These are phyloP conservation scores for Gallinago paraguaiae DNA, from an alignment of 2,113 vertebrate genomes.

Conservation along the genomic window DNA sequence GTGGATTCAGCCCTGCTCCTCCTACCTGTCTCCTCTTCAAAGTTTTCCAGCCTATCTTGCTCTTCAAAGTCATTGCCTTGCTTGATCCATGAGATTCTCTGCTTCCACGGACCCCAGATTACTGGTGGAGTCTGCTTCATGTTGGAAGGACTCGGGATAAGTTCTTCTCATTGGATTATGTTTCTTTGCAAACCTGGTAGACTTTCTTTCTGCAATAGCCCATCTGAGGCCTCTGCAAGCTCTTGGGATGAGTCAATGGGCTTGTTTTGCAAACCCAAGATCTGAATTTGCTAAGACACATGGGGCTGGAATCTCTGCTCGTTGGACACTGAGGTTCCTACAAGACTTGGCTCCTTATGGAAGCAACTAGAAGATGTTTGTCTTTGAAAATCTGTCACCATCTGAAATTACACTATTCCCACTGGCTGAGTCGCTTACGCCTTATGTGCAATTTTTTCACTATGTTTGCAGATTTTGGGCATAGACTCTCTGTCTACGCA, in stretches of 20 bases:
- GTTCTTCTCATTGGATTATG: background rate
- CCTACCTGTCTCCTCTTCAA: background rate
- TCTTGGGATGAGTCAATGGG: background rate
- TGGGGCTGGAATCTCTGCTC: background rate
- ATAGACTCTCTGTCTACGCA: background rate
- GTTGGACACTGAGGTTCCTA: background rate
- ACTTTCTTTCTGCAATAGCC: background rate
- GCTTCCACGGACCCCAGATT: background rate
- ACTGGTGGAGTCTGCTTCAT: background rate
- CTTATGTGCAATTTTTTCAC: background rate
- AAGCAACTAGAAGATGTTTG: background rate
- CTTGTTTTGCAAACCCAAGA: background rate
- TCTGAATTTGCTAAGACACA: background rate
- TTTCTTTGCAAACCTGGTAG: background rate
- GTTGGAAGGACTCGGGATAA: background rate
- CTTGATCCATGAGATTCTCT: background rate
- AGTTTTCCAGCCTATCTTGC: background rate
- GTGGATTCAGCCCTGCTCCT: background rate
- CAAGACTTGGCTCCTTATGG: background rate
- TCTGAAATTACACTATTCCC: background rate
- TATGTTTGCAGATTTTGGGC: background rate
- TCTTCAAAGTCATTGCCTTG: background rate
- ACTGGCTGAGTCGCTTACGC: background rate
- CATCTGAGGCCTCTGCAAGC: background rate
- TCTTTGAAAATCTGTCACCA: background rate